Percentiles rank a stretch among this genome's conserved stretches.
These are phyloP conservation scores for Prunella himalayana DNA, from an alignment of 2,113 vertebrate genomes.

Conservation along the genomic window DNA sequence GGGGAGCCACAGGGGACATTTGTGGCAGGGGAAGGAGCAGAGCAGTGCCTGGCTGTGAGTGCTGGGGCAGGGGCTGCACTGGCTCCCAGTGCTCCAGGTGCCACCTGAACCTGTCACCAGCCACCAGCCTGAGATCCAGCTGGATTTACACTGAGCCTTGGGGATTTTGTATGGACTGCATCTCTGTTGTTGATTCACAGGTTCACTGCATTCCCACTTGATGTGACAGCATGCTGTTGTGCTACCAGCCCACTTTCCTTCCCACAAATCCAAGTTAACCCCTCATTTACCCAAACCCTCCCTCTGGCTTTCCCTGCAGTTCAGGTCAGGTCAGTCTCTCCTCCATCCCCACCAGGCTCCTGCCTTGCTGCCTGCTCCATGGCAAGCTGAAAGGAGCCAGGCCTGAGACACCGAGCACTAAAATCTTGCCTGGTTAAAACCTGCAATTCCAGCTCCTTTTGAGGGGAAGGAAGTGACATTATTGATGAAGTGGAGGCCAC, in stretches of 20 bases:
- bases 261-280: not conserved
- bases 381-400: not conserved
- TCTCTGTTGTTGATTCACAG: not conserved
- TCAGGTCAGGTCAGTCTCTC: not conserved
- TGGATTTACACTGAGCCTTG: fast-evolving
- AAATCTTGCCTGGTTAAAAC: not conserved
- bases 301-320: not conserved
- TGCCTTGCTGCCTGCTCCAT: not conserved
- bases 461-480: not conserved
- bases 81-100: not conserved
- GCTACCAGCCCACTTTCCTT: not conserved
- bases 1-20: not conserved
- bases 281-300: not conserved
- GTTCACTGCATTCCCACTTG: not conserved
- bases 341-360: not conserved
- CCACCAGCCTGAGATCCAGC: not conserved
- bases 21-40: not conserved
- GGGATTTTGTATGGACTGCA: not conserved
- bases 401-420: not conserved
- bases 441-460: not conserved
- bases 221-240: not conserved
- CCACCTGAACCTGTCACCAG: not conserved
- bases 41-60: not conserved
- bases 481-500: not conserved
- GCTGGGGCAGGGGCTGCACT: not conserved